These are phyloP conservation scores for Porites cylindrica DNA, from an alignment of 92 coral and sea anemone species.

Conservation along the genomic window DNA sequence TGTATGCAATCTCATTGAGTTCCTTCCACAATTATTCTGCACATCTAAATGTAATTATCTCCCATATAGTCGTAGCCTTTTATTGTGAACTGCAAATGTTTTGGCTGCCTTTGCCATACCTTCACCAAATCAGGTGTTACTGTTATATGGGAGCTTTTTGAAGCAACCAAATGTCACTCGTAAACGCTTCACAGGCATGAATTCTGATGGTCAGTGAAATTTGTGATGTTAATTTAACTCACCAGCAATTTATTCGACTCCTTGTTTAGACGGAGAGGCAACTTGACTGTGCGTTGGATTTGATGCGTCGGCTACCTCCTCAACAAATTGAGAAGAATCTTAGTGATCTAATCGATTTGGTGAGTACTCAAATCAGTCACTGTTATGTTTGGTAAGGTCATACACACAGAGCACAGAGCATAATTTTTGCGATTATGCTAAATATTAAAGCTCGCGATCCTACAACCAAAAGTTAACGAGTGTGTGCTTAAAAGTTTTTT, in stretches of 20 bases:
- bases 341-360: slow-evolving; percentile 98
- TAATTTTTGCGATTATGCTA: too few species aligned
- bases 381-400: not conserved
- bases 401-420: too few species aligned
- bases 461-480: not conserved
- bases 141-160: not conserved
- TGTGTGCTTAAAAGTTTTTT: not conserved
- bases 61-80: not conserved
- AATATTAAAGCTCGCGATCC: too few species aligned
- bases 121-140: not conserved
- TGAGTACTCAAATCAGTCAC: slow-evolving; percentile 29
- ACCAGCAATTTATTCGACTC: not conserved
- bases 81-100: not conserved
- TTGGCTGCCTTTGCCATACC: not conserved
- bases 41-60: not conserved
- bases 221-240: not conserved
- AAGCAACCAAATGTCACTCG: not conserved
- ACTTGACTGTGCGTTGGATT: slow-evolving; percentile 98
- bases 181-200: not conserved
- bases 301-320: slow-evolving; percentile 99
- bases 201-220: not conserved
- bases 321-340: slow-evolving; percentile 98
- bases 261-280: slow-evolving; percentile 90
- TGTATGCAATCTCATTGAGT: too few species aligned
- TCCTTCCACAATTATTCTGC: not conserved